phyloP scores from a whole-genome alignment of 1,140 invertebrate species.

The Periplaneta americana region DNA sequence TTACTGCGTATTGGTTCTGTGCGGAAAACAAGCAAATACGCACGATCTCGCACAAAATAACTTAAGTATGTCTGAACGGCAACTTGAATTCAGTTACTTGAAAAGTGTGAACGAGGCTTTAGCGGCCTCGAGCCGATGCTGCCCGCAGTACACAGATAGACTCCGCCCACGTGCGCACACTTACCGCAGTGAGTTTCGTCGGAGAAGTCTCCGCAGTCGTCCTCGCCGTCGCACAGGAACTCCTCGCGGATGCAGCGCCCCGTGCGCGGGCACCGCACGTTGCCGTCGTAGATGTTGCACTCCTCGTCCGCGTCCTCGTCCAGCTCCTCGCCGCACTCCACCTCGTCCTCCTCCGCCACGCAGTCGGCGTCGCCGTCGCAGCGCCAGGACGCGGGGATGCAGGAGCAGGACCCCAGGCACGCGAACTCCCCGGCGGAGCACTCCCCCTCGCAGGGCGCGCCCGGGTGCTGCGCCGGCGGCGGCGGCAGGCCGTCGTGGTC shows the following conservation, averaged over 20 bases:
- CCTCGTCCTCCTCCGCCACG: conserved; percentile 59
- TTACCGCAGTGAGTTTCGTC: conserved; percentile 75
- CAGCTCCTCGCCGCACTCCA: conserved; percentile 45
- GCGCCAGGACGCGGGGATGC: conserved; percentile 35
- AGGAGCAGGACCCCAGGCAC: conserved; percentile 3
- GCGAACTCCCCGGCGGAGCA: neutral
- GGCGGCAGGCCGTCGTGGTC: neutral
- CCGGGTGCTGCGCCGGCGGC: neutral
- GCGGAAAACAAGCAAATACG: no score
- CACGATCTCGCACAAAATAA: no score
- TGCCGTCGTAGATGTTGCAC: conserved; percentile 49
- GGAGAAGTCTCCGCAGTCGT: conserved; percentile 77
- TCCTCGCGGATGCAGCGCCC: conserved; percentile 66
- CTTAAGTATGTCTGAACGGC: no score
- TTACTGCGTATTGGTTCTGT: no score
- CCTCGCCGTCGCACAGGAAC: conserved; percentile 67
- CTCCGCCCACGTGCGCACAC: conserved; percentile 11
- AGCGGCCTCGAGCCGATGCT: no score
- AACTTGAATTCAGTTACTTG: no score
- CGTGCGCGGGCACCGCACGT: conserved; percentile 59
- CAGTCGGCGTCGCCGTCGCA: conserved; percentile 59
- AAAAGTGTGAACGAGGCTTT: no score
- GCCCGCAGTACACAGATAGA: no score
- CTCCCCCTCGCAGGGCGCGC: neutral
- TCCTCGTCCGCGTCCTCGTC: conserved; percentile 31